Percentiles rank a stretch among this genome's conserved stretches.
These are phyloP conservation scores for Electrophaes corylata DNA, from an alignment of 2,888 invertebrate genomes.

Conservation along the genomic window DNA sequence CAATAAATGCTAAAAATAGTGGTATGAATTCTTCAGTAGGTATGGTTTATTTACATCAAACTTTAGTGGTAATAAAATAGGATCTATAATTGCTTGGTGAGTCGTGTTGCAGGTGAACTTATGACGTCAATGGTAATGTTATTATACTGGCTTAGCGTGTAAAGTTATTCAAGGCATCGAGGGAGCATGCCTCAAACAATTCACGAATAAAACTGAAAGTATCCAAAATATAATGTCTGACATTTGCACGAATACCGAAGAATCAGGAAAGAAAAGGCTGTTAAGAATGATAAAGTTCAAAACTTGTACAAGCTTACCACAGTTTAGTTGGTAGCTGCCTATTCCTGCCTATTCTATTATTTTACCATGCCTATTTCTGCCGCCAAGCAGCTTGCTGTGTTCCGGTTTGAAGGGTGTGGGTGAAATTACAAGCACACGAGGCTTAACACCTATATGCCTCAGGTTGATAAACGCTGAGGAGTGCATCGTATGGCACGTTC, in stretches of 20 bases:
- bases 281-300: neutral
- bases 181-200: slow-evolving; percentile 33
- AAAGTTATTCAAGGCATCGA: slow-evolving; percentile 27
- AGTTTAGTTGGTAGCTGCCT: too few relatives aligned
- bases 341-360: too few relatives aligned
- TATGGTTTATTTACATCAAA: slow-evolving; percentile 24
- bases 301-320: too few relatives aligned
- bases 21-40: slow-evolving; percentile 6
- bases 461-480: too few relatives aligned
- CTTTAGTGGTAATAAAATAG: slow-evolving; percentile 29
- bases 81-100: slow-evolving; percentile 33
- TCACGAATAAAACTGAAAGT: slow-evolving; percentile 44
- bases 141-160: slow-evolving; percentile 48
- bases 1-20: slow-evolving; percentile 22
- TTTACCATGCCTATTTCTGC: too few relatives aligned
- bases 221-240: slow-evolving; percentile 24
- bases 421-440: too few relatives aligned
- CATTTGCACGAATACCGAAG: too few relatives aligned
- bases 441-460: too few relatives aligned
- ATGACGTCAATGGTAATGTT: slow-evolving; percentile 69
- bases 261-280: too few relatives aligned
- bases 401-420: too few relatives aligned
- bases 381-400: too few relatives aligned
- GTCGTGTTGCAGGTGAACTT: slow-evolving; percentile 37
- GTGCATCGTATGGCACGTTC: too few relatives aligned